Percentiles rank a stretch among this genome's conserved stretches.
Evolutionary conservation across 2,113 vertebrate species (phyloP).

Genomic region (Oncorhynchus mykiss): DNA sequence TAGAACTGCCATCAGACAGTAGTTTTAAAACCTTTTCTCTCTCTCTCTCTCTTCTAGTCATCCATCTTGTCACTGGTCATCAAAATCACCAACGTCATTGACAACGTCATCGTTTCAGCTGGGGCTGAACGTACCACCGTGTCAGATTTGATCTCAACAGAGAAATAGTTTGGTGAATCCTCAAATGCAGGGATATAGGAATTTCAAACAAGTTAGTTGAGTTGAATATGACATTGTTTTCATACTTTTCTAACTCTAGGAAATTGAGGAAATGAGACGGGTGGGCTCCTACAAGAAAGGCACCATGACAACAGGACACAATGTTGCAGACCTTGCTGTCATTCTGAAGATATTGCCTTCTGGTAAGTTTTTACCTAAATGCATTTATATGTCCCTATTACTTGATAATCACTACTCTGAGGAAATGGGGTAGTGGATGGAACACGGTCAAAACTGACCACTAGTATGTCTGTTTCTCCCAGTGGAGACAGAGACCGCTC

Average conservation of each 20-base stretch:
- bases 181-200: no score
- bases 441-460: neutral
- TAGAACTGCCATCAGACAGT: neutral
- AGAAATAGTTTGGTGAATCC: no score
- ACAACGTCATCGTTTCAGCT: constrained; percentile 85
- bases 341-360: constrained; percentile 89
- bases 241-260: constrained; percentile 56
- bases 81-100: constrained; percentile 88
- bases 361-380: constrained; percentile 63
- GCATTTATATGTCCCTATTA: neutral
- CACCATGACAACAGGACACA: constrained; percentile 86
- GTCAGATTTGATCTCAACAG: no score
- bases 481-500: constrained; percentile 87
- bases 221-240: neutral
- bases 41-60: constrained; percentile 62
- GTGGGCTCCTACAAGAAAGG: constrained; percentile 91
- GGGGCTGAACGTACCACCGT: constrained; percentile 74
- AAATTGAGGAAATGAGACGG: constrained; percentile 90
- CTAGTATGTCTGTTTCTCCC: neutral
- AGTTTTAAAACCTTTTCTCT: neutral
- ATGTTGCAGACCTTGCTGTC: constrained; percentile 85
- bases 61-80: constrained; percentile 87
- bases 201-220: no score
- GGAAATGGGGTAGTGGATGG: neutral
- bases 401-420: no score